A percentile compares a stretch with the other conserved stretches of the same genome.
phyloP scores from a whole-genome alignment of 2,888 invertebrate species.

The Drosophila mettleri region DNA sequence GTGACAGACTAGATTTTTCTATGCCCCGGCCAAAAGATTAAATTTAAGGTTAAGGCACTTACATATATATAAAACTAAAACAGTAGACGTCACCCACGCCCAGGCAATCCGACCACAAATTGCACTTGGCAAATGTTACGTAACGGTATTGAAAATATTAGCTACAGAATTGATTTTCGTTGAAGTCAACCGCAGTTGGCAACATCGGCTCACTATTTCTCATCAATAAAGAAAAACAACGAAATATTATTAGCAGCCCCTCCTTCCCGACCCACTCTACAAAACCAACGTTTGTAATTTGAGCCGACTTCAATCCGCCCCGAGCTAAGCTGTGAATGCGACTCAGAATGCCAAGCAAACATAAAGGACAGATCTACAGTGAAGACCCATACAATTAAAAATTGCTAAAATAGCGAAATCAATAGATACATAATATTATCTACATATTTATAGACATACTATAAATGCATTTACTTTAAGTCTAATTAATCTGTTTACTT shows the following conservation, averaged over 20 bases:
- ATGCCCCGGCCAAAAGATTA: neutral
- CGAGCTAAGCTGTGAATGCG: slow-evolving; percentile 30
- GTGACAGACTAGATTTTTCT: slow-evolving; percentile 1
- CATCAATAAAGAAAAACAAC: slow-evolving; percentile 24
- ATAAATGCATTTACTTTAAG: neutral
- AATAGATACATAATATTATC: neutral
- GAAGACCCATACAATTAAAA: slow-evolving; percentile 1
- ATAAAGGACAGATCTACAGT: slow-evolving; percentile 19
- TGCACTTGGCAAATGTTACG: slow-evolving; percentile 47
- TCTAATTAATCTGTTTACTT: neutral
- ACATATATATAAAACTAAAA: neutral
- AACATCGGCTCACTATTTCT: slow-evolving; percentile 44
- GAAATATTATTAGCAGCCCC: slow-evolving; percentile 7
- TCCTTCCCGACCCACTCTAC: neutral
- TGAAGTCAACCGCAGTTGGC: slow-evolving; percentile 60
- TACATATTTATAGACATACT: neutral
- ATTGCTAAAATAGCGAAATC: neutral
- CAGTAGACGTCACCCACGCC: slow-evolving; percentile 15
- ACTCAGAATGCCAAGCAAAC: slow-evolving; percentile 14
- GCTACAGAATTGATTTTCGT: slow-evolving; percentile 42
- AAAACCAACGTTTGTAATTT: slow-evolving; percentile 51
- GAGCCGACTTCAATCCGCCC: slow-evolving; percentile 66
- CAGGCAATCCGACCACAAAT: slow-evolving; percentile 35
- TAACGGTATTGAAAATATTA: slow-evolving; percentile 50
- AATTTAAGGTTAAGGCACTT: slow-evolving; percentile 1